Conservation (phyloP, 2,113 vertebrate genomes). For the Cepphus grylle region DNA sequence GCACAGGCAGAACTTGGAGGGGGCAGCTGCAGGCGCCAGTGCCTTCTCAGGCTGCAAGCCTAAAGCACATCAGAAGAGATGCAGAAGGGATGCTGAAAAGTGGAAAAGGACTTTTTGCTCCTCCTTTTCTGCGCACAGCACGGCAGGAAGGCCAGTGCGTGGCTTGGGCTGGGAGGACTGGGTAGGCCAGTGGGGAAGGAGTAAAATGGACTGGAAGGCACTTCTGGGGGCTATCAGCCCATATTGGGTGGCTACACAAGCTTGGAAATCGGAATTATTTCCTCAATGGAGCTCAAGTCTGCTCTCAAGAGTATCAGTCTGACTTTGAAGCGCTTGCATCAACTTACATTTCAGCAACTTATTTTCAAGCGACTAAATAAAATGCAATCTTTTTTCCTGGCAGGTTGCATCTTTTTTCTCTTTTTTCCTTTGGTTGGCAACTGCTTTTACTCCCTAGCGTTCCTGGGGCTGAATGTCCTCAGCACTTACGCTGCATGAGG, state of each 20-base stretch:
- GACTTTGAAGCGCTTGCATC: background rate
- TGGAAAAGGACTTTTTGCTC: background rate
- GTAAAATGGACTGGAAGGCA: background rate
- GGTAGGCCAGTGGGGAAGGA: background rate
- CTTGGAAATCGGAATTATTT: background rate
- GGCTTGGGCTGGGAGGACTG: background rate
- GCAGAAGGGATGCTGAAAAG: background rate
- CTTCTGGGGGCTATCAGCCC: background rate
- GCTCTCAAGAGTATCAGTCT: background rate
- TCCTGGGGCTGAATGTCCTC: background rate
- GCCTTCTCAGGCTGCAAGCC: background rate
- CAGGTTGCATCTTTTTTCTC: background rate
- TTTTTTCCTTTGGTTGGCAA: background rate
- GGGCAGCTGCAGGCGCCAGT: background rate
- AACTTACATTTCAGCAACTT: background rate
- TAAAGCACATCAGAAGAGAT: background rate
- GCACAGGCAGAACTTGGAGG: background rate
- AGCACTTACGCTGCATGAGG: background rate
- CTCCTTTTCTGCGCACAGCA: background rate
- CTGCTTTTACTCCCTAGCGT: background rate
- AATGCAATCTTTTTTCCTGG: background rate
- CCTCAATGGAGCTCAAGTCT: background rate
- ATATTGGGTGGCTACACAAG: background rate
- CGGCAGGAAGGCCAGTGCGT: fast-evolving
- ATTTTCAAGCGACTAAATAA: background rate